Evolutionary conservation across 2,113 vertebrate genomes (phyloP), one percentile per base, ranked within the genome.

Genomic region (Mastomys coucha): DNA sequence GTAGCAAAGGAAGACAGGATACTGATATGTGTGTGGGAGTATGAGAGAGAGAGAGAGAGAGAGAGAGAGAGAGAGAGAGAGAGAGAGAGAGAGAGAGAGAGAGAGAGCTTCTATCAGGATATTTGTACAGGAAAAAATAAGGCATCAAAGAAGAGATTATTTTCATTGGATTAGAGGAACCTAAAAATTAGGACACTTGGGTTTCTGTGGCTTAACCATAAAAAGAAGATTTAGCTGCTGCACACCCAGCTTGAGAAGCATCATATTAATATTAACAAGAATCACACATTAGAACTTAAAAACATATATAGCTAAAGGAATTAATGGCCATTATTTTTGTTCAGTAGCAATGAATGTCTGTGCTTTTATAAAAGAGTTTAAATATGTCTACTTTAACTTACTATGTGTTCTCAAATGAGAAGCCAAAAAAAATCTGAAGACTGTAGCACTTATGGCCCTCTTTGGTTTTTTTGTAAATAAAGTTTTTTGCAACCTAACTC

Each of bases 141-240:
- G 76, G 49, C 8, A 70, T 76, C 56, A 78, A 89, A 75, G 76
- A 84, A 5, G 76, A 85, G 7, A 91, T 90, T 65, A 70, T 60
- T 86, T 94, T 85, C 53, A 93, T 31, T 96, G 16, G 26, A 82
- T 93, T 65, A 67, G 28, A 90, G 65, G 16, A 93, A 92, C 94
- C 60, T 58, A 94, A 96, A 97, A 97, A 80, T 93, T 60, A 87
- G 28, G 53, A 81, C 31, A 76, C 65, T 93, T 12, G 58, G 42
- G 80, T 89, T 63, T 33, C 85, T 72, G 7, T 67, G 39, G 28
- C 9, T 96, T 67, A 81, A 51, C 6, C 69, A 60, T 75, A 58
- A 60, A 95, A 95, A 65, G 22, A 86, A 70, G 6, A 26, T 80
- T 85, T 69, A 58, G 39, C 4, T 51, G 10, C 39, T 56, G 7